These are phyloP conservation scores for Bedellia somnulentella DNA, from an alignment of 2,888 invertebrate genomes.

Conservation along the genomic window DNA sequence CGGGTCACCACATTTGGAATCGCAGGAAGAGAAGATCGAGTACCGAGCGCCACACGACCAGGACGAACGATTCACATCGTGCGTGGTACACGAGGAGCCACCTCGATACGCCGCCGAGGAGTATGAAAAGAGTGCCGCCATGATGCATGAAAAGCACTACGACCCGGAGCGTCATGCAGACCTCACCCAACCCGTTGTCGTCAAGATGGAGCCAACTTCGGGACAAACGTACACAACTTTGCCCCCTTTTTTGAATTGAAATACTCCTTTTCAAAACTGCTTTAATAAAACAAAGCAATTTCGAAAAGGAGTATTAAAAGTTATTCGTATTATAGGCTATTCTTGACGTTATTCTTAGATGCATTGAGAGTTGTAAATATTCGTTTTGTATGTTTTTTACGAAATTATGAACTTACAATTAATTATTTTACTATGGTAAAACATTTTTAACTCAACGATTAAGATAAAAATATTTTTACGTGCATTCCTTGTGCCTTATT, in stretches of 20 bases:
- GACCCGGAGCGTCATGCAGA: slow-evolving; percentile 47
- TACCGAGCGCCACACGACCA: slow-evolving; percentile 39
- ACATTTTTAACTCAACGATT: too few species aligned
- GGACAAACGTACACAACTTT: slow-evolving; percentile 69
- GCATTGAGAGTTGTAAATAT: too few species aligned
- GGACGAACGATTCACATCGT: slow-evolving; percentile 48
- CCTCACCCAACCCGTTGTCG: slow-evolving; percentile 42
- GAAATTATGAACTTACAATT: too few species aligned
- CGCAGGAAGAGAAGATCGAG: slow-evolving; percentile 54
- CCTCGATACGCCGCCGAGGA: slow-evolving; percentile 62
- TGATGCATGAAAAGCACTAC: slow-evolving; percentile 53
- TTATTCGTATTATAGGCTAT: too few species aligned
- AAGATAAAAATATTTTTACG: too few species aligned
- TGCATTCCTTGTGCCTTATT: slow-evolving; percentile 8
- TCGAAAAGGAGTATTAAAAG: slow-evolving; percentile 56
- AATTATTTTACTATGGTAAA: too few species aligned
- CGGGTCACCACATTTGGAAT: slow-evolving; percentile 63
- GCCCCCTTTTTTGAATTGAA: slow-evolving; percentile 78
- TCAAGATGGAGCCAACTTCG: slow-evolving; percentile 61
- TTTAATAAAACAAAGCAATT: slow-evolving; percentile 35
- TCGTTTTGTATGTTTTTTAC: too few species aligned
- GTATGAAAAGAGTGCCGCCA: slow-evolving; percentile 64
- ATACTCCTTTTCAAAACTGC: slow-evolving; percentile 63
- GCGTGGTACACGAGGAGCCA: slow-evolving; percentile 50
- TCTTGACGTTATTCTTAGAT: too few species aligned